These are phyloP conservation scores for Corythornis vintsioides DNA, from an alignment of 2,113 vertebrate genomes.

Conservation along the genomic window DNA sequence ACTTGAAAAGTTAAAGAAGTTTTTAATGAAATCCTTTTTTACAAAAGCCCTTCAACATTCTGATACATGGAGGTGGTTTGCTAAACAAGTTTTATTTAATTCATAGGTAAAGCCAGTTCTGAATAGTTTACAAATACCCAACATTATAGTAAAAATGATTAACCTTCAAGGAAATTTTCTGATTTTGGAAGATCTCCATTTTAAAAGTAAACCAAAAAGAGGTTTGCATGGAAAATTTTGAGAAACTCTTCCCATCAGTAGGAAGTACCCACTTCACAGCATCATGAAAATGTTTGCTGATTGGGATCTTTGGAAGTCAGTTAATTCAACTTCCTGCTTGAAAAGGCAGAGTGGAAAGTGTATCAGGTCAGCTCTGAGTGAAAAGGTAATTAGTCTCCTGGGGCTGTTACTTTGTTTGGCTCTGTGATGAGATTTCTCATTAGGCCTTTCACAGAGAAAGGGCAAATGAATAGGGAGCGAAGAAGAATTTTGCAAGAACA, in stretches of 20 bases:
- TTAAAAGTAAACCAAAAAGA: neutral
- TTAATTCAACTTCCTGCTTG: neutral
- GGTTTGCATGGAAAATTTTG: neutral
- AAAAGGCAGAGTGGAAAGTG: neutral
- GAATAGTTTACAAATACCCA: neutral
- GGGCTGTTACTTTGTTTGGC: neutral
- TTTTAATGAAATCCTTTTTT: neutral
- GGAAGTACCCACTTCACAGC: neutral
- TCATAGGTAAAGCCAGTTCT: neutral
- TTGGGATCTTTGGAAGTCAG: neutral
- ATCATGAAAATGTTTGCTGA: neutral
- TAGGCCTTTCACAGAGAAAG: neutral
- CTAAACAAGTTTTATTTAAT: neutral
- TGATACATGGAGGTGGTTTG: rapidly evolving
- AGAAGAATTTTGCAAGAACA: neutral
- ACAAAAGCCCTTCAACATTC: neutral
- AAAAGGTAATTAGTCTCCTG: neutral
- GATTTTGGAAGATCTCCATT: neutral
- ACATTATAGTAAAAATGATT: neutral
- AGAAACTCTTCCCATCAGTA: neutral
- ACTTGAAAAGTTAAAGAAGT: neutral
- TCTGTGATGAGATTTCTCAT: neutral
- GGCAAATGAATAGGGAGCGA: neutral
- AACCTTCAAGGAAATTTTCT: neutral
- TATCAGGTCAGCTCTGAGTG: neutral